phyloP scores from a whole-genome alignment of 1,140 invertebrate genomes.

The Pachyrhynchus sulphureomaculatus region DNA sequence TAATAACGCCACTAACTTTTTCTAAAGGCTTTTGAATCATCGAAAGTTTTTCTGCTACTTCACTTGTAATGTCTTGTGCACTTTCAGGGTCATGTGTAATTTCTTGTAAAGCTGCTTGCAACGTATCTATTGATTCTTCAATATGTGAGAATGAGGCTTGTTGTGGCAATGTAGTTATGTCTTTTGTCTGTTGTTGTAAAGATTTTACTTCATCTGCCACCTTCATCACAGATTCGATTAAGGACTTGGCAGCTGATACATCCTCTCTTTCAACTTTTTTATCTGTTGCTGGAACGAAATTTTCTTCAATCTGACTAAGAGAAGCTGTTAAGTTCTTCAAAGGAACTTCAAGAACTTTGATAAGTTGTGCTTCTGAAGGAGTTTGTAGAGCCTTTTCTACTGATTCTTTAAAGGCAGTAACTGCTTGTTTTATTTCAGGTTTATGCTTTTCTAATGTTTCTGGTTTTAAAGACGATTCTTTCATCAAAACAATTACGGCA shows the following conservation, averaged over 20 bases:
- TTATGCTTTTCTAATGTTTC: background rate
- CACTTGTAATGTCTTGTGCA: background rate
- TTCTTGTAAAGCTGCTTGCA: background rate
- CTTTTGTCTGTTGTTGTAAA: background rate
- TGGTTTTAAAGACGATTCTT: background rate
- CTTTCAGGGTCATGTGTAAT: background rate
- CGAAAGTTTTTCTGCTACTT: too few relatives aligned
- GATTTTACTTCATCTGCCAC: background rate
- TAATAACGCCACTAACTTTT: background rate
- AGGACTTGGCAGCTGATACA: background rate
- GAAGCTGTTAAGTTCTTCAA: slow-evolving; percentile 14
- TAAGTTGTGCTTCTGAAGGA: background rate
- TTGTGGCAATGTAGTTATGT: background rate
- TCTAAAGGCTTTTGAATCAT: too few relatives aligned
- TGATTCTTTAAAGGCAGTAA: slow-evolving; percentile 9
- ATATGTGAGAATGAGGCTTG: background rate
- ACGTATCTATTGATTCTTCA: background rate
- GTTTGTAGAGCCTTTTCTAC: background rate
- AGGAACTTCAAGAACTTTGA: slow-evolving; percentile 10
- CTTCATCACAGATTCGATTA: background rate
- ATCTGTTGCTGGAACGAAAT: too few relatives aligned
- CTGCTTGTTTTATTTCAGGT: slow-evolving; percentile 9
- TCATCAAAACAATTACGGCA: background rate
- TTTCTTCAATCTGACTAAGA: background rate
- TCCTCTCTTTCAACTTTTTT: background rate